A percentile compares a stretch with the other conserved stretches of the same genome.
phyloP scores from a whole-genome alignment of 2,797 vertebrate species.

The Crenuchus spilurus region DNA sequence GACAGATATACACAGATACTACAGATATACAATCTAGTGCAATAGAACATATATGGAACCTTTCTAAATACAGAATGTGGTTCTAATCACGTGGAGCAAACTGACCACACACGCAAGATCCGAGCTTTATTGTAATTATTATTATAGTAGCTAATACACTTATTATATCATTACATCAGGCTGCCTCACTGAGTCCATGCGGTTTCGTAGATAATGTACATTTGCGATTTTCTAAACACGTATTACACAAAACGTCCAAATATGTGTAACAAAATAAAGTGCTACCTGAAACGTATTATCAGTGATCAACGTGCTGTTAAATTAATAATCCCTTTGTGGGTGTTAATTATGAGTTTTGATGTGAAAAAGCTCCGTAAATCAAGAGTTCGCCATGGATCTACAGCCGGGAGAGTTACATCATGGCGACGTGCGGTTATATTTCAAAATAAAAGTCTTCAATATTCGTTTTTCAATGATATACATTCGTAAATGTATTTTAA shows the following conservation, averaged over 20 bases:
- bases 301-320: neutral
- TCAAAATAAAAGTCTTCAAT: neutral
- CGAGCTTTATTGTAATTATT: too few relatives aligned
- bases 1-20: too few relatives aligned
- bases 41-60: too few relatives aligned
- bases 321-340: neutral
- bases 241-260: neutral
- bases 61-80: too few relatives aligned
- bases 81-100: too few relatives aligned
- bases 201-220: neutral
- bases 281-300: neutral
- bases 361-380: neutral
- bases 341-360: neutral
- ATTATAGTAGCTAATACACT: too few relatives aligned
- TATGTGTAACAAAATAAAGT: neutral
- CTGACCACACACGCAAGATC: too few relatives aligned
- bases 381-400: neutral
- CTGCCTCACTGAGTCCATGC: neutral
- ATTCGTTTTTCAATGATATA: neutral
- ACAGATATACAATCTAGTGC: too few relatives aligned
- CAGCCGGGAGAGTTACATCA: neutral
- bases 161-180: too few relatives aligned
- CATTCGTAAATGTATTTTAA: too few relatives aligned
- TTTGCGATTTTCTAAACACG: neutral
- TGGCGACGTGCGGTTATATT: neutral